Base-by-base conservation (phyloP, 2,797 vertebrate genomes). In the Enteromius fasciolatus region DNA sequence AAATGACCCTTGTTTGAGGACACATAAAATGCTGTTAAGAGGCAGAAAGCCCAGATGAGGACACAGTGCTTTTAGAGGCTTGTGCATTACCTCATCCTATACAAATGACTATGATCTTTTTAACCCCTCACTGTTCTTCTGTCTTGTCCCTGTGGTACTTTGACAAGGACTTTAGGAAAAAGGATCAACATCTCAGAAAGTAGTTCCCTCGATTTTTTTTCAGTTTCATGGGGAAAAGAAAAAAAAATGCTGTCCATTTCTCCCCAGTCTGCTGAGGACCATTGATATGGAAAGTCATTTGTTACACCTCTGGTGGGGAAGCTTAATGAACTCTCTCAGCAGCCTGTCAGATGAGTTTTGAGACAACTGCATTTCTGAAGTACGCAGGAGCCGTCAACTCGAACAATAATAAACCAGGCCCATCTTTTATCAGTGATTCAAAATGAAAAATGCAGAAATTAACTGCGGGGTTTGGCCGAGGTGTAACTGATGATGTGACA, bases 1-100 rank as follows among this genome's bases (percentile, higher is more conserved):
- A 89, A 90, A 89, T 90, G 84, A 92, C 86, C 88, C 81, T 68
- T 76, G 86, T 89, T 86, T 84, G 79, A 81, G 81, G 80, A 70
- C 76, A 17, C 88, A 87, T 83, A 78, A 67, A 86, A 12, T 18
- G 46, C 86, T 79, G 84, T 83, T 88, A 79, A 81, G 73, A 91
- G 11, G 73, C 39, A 76, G 50, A 84, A 69, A 66, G 80, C 39
- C 18, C 15, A 10, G 18, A 28, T 41, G 33, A 15, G 59, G 59
- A 33, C 11, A 18, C 33, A 28, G 63, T 75, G 59, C 25, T 39
- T 74, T 63, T 52, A 73, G 12, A 11, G 23, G 59, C 4, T 46
- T 78, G 69, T 81, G 23, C 18, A 86, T 89, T 87, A 83, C 84
- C 86, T 73, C 83, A 81, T 81, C 69, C 68, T 75, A 87, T 72